Evolutionary conservation across 64 coral and sea anemone species (phyloP).

Genomic region (Stichodactyla helianthus): DNA sequence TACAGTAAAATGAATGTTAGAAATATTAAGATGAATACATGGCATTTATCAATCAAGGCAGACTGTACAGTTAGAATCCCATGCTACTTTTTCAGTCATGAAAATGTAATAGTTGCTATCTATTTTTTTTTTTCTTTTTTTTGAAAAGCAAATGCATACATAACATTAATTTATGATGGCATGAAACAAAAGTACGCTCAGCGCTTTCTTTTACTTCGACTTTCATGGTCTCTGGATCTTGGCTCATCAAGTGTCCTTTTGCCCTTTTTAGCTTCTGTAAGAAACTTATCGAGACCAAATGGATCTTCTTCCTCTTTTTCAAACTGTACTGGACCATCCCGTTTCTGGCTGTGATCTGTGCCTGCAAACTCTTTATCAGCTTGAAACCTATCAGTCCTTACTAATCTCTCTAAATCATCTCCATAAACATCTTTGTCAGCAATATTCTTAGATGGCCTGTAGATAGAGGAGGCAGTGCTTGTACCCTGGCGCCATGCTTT

Average conservation of each 20-base stretch:
- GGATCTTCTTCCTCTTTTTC: conserved; percentile 94
- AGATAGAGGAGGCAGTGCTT: conserved; percentile 85
- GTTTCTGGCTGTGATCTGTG: conserved; percentile 78
- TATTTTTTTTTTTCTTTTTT: background rate
- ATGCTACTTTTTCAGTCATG: background rate
- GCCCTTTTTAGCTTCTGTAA: conserved; percentile 96
- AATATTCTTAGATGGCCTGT: conserved; percentile 80
- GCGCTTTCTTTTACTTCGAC: conserved; percentile 24
- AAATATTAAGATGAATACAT: too few relatives aligned
- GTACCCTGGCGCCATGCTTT: conserved; percentile 87
- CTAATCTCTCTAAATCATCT: conserved; percentile 90
- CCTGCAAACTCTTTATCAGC: conserved; percentile 95
- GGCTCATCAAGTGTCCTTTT: conserved; percentile 94
- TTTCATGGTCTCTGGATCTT: conserved; percentile 23
- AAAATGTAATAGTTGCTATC: background rate
- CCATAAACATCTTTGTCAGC: conserved; percentile 89
- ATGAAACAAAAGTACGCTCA: background rate
- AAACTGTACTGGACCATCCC: conserved; percentile 98
- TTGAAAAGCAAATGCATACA: background rate
- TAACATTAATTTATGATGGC: background rate
- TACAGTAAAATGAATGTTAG: too few relatives aligned
- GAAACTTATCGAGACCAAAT: conserved; percentile 97
- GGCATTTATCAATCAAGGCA: too few relatives aligned
- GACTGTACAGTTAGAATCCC: background rate
- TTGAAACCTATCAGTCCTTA: conserved; percentile 91